Percentiles rank a stretch among this genome's conserved stretches.
Conservation (phyloP, 2,888 invertebrate species). For the Coenonympha arcania region DNA sequence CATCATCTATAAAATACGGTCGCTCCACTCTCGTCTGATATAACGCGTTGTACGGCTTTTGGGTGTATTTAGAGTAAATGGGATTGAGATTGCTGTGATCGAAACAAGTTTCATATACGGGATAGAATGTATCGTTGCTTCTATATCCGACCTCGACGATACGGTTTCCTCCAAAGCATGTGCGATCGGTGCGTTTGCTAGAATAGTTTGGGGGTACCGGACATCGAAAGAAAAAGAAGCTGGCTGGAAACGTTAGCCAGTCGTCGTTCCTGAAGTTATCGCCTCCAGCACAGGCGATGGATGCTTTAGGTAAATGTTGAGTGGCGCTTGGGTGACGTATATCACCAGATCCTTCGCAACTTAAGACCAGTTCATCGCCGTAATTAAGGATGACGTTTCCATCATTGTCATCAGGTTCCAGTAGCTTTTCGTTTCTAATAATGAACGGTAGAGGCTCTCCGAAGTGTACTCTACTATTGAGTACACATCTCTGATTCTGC, state of each 20-base stretch:
- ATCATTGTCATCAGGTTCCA: constrained; percentile 50
- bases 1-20: constrained; percentile 51
- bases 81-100: constrained; percentile 41
- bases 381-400: constrained; percentile 48
- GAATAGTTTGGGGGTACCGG: constrained; percentile 39
- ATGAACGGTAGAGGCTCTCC: constrained; percentile 54
- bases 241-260: constrained; percentile 45
- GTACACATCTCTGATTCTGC: constrained; percentile 39
- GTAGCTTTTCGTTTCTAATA: constrained; percentile 42
- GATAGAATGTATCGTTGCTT: constrained; percentile 45
- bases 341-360: constrained; percentile 46
- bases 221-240: constrained; percentile 48
- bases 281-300: constrained; percentile 47
- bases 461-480: constrained; percentile 51
- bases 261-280: constrained; percentile 48
- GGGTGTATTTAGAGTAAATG: constrained; percentile 58
- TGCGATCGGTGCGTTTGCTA: constrained; percentile 45
- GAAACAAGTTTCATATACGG: constrained; percentile 60
- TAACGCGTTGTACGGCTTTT: constrained; percentile 57
- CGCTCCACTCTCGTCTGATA: constrained; percentile 54
- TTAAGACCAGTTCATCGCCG: constrained; percentile 50
- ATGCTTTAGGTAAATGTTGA: constrained; percentile 35
- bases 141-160: constrained; percentile 59
- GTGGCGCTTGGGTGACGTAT: constrained; percentile 45
- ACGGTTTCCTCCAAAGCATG: constrained; percentile 45